Conservation (phyloP, 92 coral and sea anemone genomes). For the Actinernus sp. region DNA sequence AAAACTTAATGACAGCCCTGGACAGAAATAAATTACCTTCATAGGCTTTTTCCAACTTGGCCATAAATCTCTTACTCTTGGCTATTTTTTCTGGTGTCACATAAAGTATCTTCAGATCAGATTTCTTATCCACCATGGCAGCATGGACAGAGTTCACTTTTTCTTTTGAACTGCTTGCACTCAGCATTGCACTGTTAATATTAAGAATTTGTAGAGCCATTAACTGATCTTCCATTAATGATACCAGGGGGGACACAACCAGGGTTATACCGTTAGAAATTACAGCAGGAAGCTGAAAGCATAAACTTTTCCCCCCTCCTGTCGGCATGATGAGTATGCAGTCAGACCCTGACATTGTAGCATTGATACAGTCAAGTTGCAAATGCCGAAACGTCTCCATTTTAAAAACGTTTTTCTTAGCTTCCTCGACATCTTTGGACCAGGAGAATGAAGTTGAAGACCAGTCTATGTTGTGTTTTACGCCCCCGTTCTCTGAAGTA, state of each 20-base stretch:
- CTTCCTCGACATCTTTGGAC: slow-evolving; percentile 75
- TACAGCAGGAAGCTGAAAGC: slow-evolving; percentile 94
- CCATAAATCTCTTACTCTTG: slow-evolving; percentile 95
- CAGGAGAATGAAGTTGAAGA: slow-evolving; percentile 63
- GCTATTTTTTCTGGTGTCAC: slow-evolving; percentile 99
- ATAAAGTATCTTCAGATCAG: slow-evolving; percentile 83
- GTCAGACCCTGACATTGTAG: slow-evolving; percentile 90
- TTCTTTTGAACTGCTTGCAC: slow-evolving; percentile 86
- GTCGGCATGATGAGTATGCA: slow-evolving; percentile 97
- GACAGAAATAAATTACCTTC: slow-evolving; percentile 47
- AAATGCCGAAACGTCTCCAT: slow-evolving; percentile 77
- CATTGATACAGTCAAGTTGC: slow-evolving; percentile 92
- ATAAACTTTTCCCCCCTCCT: slow-evolving; percentile 95
- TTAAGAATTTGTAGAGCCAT: slow-evolving; percentile 81
- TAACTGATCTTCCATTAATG: slow-evolving; percentile 94
- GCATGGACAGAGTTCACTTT: slow-evolving; percentile 84
- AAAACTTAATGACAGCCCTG: too few species aligned
- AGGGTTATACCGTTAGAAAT: slow-evolving; percentile 86
- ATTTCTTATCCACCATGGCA: slow-evolving; percentile 79
- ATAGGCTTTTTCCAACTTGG: slow-evolving; percentile 89
- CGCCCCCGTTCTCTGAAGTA: background rate
- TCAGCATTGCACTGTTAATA: slow-evolving; percentile 69
- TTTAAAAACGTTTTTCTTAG: slow-evolving; percentile 61
- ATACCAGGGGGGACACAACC: slow-evolving; percentile 92
- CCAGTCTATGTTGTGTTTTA: slow-evolving; percentile 43